A percentile compares a stretch with the other conserved stretches of the same genome.
phyloP scores from a whole-genome alignment of 2,797 vertebrate species.

The Pangasius macronema region DNA sequence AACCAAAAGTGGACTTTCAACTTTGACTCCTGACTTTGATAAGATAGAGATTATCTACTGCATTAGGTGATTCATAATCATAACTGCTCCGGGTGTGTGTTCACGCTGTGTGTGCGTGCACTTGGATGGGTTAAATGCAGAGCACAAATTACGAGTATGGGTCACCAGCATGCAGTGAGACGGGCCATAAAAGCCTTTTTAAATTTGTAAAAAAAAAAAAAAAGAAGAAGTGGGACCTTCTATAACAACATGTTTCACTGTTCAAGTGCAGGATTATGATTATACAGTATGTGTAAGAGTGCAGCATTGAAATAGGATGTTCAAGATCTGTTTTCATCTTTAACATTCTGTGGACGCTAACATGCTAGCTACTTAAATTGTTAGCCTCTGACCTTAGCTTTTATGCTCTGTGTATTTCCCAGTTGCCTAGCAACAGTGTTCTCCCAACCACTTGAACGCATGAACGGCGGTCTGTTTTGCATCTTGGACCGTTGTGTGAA shows the following conservation, averaged over 20 bases:
- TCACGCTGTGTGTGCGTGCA: no score
- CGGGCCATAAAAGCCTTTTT: neutral
- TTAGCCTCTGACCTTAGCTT: neutral
- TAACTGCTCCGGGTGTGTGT: no score
- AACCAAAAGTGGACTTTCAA: neutral
- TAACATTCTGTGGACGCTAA: neutral
- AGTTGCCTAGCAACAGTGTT: constrained; percentile 10
- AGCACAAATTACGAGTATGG: no score
- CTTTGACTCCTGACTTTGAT: neutral
- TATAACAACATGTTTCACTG: neutral
- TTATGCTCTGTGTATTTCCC: constrained; percentile 8
- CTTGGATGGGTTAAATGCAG: no score
- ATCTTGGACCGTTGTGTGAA: neutral
- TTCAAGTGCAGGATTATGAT: neutral
- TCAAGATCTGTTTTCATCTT: neutral
- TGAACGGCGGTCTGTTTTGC: neutral
- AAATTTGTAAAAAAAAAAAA: neutral
- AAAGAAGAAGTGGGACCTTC: neutral
- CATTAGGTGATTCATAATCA: neutral
- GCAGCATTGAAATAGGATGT: neutral
- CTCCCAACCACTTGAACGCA: neutral
- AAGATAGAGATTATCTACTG: neutral
- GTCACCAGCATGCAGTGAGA: no score
- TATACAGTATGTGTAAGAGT: neutral
- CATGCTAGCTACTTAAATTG: neutral